Evolutionary conservation across 2,888 invertebrate species (phyloP), one percentile per base, ranked within the genome.

Genomic region (Drosophila kuntzei): DNA sequence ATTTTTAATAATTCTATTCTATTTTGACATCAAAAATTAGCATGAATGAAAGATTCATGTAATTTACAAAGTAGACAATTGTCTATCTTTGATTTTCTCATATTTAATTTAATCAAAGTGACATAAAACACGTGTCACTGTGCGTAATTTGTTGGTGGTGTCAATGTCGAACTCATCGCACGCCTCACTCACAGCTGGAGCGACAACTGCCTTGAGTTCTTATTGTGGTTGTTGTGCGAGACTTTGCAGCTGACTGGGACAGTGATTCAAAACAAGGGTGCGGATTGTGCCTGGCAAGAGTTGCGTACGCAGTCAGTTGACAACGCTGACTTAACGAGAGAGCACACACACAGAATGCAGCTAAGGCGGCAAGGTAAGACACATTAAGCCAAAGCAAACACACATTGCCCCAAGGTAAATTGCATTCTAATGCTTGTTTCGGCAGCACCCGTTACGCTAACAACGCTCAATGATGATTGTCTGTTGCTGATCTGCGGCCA

Each of bases 401-500:
- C 50, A 58, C 57, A 67, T 53, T 18, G 46, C n/a, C 18, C 29
- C 6, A 37, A 46, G 16, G 27, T 22, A 8, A 58, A 51, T n/a
- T 12, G 14, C 27, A 20, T 37, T 43, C 50, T 9, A 46, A 44
- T 46, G 14, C n/a, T 49, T 46, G 22, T n/a, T 20, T 8, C 7
- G 44, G 39, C 44, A 59, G 43, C 43, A 4, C 4, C 34, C 16
- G 20, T 41, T 11, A 32, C 64, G 36, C 60, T 81, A 57, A 75
- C 73, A 39, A 61, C 46, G 12, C 67, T 86, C 29, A 77, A 86
- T 54, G 87, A 86, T 29, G 85, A 86, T 65, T 88, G 86, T 44
- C 69, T 86, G 60, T 44, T 80, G 47, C 36, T 88, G 53, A 88
- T 86, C 67, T 86, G 79, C 55, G 53, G 27, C 3, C 44, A 71